A percentile compares a stretch with the other conserved stretches of the same genome.
These are phyloP conservation scores for Lypha dubia DNA, from an alignment of 2,888 invertebrate species.

Conservation along the genomic window DNA sequence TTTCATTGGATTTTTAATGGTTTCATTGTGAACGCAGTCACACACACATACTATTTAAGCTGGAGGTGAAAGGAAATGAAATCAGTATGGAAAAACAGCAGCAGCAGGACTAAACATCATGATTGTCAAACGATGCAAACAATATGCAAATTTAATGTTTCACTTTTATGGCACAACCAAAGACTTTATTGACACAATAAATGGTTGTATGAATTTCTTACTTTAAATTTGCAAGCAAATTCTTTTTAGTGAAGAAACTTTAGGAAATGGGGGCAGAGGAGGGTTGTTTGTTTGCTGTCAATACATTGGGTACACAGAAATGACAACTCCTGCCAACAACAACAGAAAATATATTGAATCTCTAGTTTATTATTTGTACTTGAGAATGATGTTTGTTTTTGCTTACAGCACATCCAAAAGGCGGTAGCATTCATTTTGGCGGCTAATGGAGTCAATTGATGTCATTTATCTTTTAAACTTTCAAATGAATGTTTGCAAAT, in stretches of 20 bases:
- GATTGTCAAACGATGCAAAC: slow-evolving; percentile 79
- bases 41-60: slow-evolving; percentile 2
- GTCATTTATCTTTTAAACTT: slow-evolving; percentile 78
- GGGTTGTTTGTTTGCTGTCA: slow-evolving; percentile 56
- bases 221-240: slow-evolving; percentile 30
- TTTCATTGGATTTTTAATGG: slow-evolving; percentile 82
- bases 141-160: slow-evolving; percentile 80
- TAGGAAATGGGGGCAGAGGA: background rate
- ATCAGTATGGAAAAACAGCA: slow-evolving; percentile 5
- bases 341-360: slow-evolving; percentile 2
- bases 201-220: slow-evolving; percentile 61
- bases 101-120: slow-evolving; percentile 51
- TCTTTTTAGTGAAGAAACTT: background rate
- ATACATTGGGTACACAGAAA: slow-evolving; percentile 52
- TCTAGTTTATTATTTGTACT: slow-evolving; percentile 37
- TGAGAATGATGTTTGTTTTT: slow-evolving; percentile 49
- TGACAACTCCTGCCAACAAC: slow-evolving; percentile 57
- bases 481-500: slow-evolving; percentile 60
- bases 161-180: slow-evolving; percentile 60
- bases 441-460: slow-evolving; percentile 82
- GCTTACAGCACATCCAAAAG: slow-evolving; percentile 30
- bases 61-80: slow-evolving; percentile 27
- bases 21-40: slow-evolving; percentile 77
- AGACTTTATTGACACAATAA: slow-evolving; percentile 64
- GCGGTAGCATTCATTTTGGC: slow-evolving; percentile 57